These are phyloP conservation scores for Nasonia longicornis DNA, from an alignment of 1,140 invertebrate genomes.

Conservation along the genomic window DNA sequence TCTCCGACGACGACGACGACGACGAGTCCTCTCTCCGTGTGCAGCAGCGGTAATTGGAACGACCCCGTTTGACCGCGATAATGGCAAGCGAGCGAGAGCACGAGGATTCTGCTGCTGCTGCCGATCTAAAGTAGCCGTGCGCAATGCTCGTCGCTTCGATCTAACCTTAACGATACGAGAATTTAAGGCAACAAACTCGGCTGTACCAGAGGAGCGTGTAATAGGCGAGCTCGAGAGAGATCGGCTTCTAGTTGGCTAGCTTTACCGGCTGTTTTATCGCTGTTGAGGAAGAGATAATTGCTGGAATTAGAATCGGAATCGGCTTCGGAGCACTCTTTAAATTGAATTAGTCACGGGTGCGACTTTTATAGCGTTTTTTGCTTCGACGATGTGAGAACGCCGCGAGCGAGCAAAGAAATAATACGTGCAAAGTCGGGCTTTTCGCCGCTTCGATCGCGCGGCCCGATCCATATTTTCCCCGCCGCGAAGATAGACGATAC, in stretches of 20 bases:
- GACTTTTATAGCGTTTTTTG: not conserved
- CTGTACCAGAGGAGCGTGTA: not conserved
- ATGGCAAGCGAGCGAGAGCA: conserved; percentile 49
- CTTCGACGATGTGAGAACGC: not conserved
- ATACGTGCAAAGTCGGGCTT: not conserved
- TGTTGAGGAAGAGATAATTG: conserved; percentile 2
- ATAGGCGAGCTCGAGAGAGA: not conserved
- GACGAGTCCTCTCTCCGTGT: conserved; percentile 1
- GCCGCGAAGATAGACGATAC: conserved; percentile 26
- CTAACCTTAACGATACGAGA: conserved; percentile 38
- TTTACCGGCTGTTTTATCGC: not conserved
- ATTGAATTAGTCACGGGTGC: not conserved
- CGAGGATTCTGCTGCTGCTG: not conserved
- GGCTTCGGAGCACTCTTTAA: not conserved
- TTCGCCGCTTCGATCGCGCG: not conserved
- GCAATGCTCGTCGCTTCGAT: conserved; percentile 16
- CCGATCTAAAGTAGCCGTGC: conserved; percentile 35
- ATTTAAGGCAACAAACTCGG: conserved; percentile 30
- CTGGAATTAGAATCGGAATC: conserved; percentile 1
- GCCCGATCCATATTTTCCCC: conserved; percentile 20
- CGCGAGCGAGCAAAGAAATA: not conserved
- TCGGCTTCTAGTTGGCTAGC: not conserved
- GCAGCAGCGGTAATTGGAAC: conserved; percentile 57
- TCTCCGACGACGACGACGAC: conserved; percentile 9
- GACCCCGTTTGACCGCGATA: conserved; percentile 64